Base-by-base conservation (phyloP, 2,113 vertebrate species). In the Pelmatolapia mariae region DNA sequence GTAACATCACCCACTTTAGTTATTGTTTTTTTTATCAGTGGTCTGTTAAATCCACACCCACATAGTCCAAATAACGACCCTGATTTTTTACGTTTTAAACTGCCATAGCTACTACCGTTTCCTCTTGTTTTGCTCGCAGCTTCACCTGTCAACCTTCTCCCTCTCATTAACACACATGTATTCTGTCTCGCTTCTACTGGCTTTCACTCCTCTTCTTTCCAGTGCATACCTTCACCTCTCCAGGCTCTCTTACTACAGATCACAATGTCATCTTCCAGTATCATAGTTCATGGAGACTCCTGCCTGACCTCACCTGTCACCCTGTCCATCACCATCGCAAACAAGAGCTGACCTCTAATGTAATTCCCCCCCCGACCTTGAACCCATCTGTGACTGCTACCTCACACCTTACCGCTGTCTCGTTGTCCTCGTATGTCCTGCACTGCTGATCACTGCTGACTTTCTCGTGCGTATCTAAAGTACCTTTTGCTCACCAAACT, bases 51-150 rank as follows among this genome's bases (percentile, higher is more conserved):
- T 43, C 66, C 36, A 71, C 36, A 71, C 38, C n/a, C 66, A 16
- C n/a, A 4, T 4, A 43, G n/a, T 71, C 12, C 66, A 71, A 71
- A 71, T 43, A 24, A 26, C 1, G 0, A 43, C 5, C 8, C 0
- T 6, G n/a, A 43, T 24, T 71, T 71, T 63, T 63, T 33, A 63
- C 29, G 24, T 22, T 71, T 40, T 43, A 9, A 71, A 26, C n/a
- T 15, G 11, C 12, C 12, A 15, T 43, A 43, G n/a, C 66, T 43
- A 2, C n/a, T 5, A 22, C 19, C 4, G 0, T 31, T 18, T 18
- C 8, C 8, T 40, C n/a, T 22, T 22, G 6, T 66, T 38, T 18
- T 66, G 1, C 1, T 22, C 4, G 1, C 61, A 56, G 4, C 22
- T 56, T 56, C 53, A 36, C 4, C 31, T 36, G 36, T 36, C 2